Base-by-base conservation (phyloP, 2,888 invertebrate genomes). In the Gibbula magus region DNA sequence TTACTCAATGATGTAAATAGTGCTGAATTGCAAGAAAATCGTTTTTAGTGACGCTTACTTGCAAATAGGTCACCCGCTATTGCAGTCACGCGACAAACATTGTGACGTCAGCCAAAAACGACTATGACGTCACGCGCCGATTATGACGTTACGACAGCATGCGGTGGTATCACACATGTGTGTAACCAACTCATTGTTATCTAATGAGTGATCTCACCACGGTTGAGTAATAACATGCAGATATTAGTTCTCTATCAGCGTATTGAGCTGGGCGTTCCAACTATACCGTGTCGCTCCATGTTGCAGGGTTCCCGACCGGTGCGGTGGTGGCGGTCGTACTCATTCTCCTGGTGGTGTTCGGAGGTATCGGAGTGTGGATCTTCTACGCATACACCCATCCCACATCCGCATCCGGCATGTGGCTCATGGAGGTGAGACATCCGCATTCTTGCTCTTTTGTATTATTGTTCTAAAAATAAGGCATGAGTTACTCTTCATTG, bases 321-420 rank as follows among this genome's bases (percentile, higher is more conserved):
- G 83, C 87, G 16, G 81, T 89, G 13, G 79, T 90, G n/a, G 86
- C 86, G 5, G 81, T 91, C 10, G 80, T 90, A 18, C 73, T 91
- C 51, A 78, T 97, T 73, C 93, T 96, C 35, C 92, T 97, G 78
- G 94, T 95, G 0, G 92, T 97, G 70, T 92, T 96, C 13, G 94
- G 95, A 78, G 95, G 95, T 45, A 89, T 96, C n/a, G 95, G 94
- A 35, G 95, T 95, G 10, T 99, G 99, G 99, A 93, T 96, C 22
- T 93, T 96, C 22, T 99, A 99, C 93, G 99, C 99, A 4, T 99
- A 99, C 94, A 96, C 96, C 91, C 97, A 98, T 94, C 99, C 99
- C 1, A 98, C 98, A 91, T 97, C 98, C 7, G 95, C 96, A 76
- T 98, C 98, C 87, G 99, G 99, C 83, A 98, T 99, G 93, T 95